A percentile compares a stretch with the other conserved stretches of the same genome.
phyloP scores from a whole-genome alignment of 2,888 invertebrate genomes.

The Tillus elongatus region DNA sequence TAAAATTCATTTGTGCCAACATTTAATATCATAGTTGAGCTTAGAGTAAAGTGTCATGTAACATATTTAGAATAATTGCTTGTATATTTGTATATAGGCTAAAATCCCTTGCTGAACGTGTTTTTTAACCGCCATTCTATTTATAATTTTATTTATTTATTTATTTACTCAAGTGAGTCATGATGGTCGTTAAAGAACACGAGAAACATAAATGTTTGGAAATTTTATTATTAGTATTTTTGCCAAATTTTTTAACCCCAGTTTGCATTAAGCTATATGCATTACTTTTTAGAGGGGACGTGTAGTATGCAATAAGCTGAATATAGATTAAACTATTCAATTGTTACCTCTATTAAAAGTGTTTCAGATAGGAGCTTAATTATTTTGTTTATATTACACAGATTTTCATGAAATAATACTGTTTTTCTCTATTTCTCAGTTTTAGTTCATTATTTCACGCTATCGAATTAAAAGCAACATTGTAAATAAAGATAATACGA shows the following conservation, averaged over 20 bases:
- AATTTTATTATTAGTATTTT: conserved; percentile 30
- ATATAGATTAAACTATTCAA: no score
- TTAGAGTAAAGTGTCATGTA: conserved; percentile 36
- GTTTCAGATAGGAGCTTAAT: no score
- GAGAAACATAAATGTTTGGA: conserved; percentile 32
- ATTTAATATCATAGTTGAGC: conserved; percentile 27
- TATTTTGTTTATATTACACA: no score
- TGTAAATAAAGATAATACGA: no score
- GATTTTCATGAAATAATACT: no score
- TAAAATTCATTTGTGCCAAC: conserved; percentile 40
- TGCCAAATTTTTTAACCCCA: conserved; percentile 31
- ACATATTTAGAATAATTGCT: conserved; percentile 37
- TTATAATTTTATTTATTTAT: neutral
- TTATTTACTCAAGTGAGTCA: neutral
- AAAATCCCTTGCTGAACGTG: conserved; percentile 26
- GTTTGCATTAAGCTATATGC: conserved; percentile 21
- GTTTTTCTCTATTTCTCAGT: no score
- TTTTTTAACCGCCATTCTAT: neutral
- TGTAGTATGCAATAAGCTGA: conserved; percentile 39
- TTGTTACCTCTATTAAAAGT: no score
- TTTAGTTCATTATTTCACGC: no score
- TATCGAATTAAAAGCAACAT: no score
- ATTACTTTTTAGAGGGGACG: conserved; percentile 35
- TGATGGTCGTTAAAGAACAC: neutral
- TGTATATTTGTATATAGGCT: conserved; percentile 42